Evolutionary conservation across 2,113 vertebrate genomes (phyloP), one percentile per base, ranked within the genome.

Genomic region (Bujurquina vittata): DNA sequence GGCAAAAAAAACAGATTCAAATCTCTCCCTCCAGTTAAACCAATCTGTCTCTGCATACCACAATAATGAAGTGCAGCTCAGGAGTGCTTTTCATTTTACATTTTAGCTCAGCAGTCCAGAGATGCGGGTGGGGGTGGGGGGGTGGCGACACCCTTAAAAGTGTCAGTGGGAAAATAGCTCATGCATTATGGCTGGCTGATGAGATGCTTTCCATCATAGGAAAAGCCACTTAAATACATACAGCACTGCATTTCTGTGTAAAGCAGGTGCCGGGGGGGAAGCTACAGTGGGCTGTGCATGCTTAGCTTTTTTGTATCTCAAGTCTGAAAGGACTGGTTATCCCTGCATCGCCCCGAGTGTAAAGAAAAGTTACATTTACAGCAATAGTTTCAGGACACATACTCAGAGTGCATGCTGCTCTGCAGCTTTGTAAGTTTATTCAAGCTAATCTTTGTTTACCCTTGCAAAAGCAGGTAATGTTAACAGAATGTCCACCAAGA

Each of bases 121-220:
- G 74, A 83, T 18, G 18, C 26, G 4, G 43, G 23, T 11, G 15
- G 37, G 2, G 43, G 23, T 17, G 43, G 22, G 17, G 26, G 3
- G n/a, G 26, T 26, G 75, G 77, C 76, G 77, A 58, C 63, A 69
- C 61, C 72, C 84, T 91, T 72, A 86, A 90, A 84, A 84, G 46
- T 83, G 73, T 87, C 86, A 77, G 87, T 57, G 49, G 65, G 79
- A 76, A 84, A 88, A 89, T 63, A 61, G 77, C 80, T 84, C 55
- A 82, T 73, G 74, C 77, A 87, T 90, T 89, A 90, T 52, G 74
- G 22, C 52, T 23, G 59, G 40, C 43, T 87, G 84, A 82, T 81
- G 85, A 91, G 56, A 77, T 23, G 73, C 84, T 78, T 76, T 92
- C 79, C 56, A 87, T 88, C 83, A 88, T 46, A 73, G 74, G 18